phyloP scores from a whole-genome alignment of 2,113 vertebrate species.

The Triplophysa tibetana region DNA sequence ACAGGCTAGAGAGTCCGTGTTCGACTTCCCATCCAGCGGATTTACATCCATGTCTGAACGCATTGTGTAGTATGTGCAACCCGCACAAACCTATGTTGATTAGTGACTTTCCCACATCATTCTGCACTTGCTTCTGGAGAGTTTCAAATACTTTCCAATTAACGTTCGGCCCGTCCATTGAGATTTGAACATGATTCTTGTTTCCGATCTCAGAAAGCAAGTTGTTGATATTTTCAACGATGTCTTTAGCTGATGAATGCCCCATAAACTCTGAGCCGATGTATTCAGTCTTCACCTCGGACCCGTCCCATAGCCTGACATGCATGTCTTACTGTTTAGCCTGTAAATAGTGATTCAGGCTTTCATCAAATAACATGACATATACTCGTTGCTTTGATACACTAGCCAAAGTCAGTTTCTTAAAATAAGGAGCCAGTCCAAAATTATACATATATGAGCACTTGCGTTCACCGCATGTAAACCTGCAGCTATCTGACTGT shows the following conservation, averaged over 20 bases:
- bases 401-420: no score
- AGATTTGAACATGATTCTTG: conserved; percentile 32
- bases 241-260: conserved; percentile 29
- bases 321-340: conserved; percentile 37
- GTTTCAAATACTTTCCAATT: conserved; percentile 38
- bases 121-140: conserved; percentile 17
- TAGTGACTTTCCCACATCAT: conserved; percentile 1
- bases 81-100: conserved; percentile 20
- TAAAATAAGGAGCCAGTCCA: no score
- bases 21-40: conserved; percentile 28
- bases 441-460: background rate
- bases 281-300: conserved; percentile 44
- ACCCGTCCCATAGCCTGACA: conserved; percentile 28
- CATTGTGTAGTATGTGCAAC: conserved; percentile 34
- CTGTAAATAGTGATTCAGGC: conserved; percentile 40
- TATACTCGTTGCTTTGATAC: no score
- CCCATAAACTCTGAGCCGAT: conserved; percentile 39
- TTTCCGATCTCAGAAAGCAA: conserved; percentile 36
- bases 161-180: conserved; percentile 29
- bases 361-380: conserved; percentile 36
- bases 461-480: conserved; percentile 25
- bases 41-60: conserved; percentile 32
- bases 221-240: conserved; percentile 35
- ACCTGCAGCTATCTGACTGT: conserved; percentile 26
- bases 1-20: conserved; percentile 28